Percentiles rank a stretch among this genome's conserved stretches.
Conservation (phyloP, 2,888 invertebrate genomes). For the Diaperis boleti region DNA sequence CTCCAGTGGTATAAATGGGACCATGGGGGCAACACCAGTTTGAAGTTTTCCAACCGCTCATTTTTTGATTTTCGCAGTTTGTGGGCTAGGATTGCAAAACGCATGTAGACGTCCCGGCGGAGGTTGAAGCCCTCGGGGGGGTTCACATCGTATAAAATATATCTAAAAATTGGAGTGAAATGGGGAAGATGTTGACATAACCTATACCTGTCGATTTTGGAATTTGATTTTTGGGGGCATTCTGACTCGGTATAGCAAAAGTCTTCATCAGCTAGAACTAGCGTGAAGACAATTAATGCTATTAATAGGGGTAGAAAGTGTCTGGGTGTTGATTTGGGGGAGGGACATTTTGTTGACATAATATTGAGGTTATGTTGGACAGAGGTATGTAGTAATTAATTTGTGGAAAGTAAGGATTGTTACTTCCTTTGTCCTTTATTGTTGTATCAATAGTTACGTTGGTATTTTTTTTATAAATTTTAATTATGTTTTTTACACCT, state of each 20-base stretch:
- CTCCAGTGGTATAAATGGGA: constrained; percentile 91
- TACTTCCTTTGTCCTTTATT: too few relatives aligned
- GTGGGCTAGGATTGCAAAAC: constrained; percentile 86
- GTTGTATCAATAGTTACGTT: too few relatives aligned
- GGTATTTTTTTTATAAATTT: too few relatives aligned
- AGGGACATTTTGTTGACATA: background rate
- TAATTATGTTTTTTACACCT: too few relatives aligned
- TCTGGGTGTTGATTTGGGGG: background rate
- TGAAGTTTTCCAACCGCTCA: constrained; percentile 68
- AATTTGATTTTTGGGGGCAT: background rate
- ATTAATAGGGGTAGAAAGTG: background rate
- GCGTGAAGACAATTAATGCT: background rate
- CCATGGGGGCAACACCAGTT: constrained; percentile 93
- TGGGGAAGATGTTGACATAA: background rate
- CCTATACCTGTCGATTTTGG: constrained; percentile 4
- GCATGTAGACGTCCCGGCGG: constrained; percentile 94
- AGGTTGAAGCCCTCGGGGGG: constrained; percentile 97
- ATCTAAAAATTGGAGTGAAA: constrained; percentile 67
- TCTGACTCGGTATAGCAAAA: constrained; percentile 12
- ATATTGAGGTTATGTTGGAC: background rate
- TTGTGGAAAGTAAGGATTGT: too few relatives aligned
- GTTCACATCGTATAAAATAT: constrained; percentile 94
- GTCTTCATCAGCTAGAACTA: constrained; percentile 3
- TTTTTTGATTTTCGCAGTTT: constrained; percentile 70
- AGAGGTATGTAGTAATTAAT: too few relatives aligned